Percentiles rank a stretch among this genome's conserved stretches.
phyloP scores from a whole-genome alignment of 2,888 invertebrate genomes.

The Ichneumoninae sp. region DNA sequence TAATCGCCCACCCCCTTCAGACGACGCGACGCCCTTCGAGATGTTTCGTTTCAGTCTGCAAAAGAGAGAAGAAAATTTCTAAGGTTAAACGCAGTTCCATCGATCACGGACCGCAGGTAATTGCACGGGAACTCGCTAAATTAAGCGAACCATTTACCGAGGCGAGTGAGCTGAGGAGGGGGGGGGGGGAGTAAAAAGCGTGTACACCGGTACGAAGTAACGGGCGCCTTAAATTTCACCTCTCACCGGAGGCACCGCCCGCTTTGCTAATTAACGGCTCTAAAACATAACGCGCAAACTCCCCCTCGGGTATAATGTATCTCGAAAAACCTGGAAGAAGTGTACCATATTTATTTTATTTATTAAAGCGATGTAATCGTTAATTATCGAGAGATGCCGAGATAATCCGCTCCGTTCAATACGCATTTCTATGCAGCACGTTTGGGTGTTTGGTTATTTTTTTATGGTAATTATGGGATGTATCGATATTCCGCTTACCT shows the following conservation, averaged over 20 bases:
- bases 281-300: constrained; percentile 35
- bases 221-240: constrained; percentile 58
- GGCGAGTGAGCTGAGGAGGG: neutral
- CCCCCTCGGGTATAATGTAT: constrained; percentile 18
- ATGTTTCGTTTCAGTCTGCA: constrained; percentile 48
- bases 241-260: constrained; percentile 25
- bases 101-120: constrained; percentile 53
- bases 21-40: constrained; percentile 5
- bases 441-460: neutral
- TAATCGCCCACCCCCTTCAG: neutral
- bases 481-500: neutral
- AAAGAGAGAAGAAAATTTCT: constrained; percentile 38
- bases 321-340: constrained; percentile 7
- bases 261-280: constrained; percentile 52
- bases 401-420: neutral
- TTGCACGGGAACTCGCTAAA: constrained; percentile 47
- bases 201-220: constrained; percentile 40
- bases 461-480: neutral
- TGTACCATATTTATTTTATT: constrained; percentile 12
- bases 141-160: constrained; percentile 39
- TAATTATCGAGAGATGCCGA: neutral
- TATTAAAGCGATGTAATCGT: neutral
- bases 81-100: constrained; percentile 38
- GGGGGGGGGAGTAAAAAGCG: constrained; percentile 12
- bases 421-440: neutral